Base-by-base conservation (phyloP, 2,888 invertebrate genomes). In the Melanchra persicariae region DNA sequence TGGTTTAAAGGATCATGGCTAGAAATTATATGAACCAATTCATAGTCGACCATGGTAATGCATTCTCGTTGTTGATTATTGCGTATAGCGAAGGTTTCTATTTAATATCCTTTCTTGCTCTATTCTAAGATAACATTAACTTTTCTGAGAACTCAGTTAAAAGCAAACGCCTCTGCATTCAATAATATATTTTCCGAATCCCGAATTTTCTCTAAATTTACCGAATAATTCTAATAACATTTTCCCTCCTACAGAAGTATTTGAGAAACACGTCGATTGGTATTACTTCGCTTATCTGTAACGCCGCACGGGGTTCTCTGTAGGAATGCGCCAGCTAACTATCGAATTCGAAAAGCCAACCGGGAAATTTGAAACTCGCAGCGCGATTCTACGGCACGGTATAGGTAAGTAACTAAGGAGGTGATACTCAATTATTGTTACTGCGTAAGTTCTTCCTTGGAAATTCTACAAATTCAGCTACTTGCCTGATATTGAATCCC, bases 241-340 rank as follows among this genome's bases (percentile, higher is more conserved):
- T 79, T 30, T 57, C 61, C 30, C 26, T 37, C 8, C 8, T 34
- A 12, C 24, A 24, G 37, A 52, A 54, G 66, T 74, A 74, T 74
- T 57, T n/a, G n/a, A 73, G 51, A 60, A 66, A 67, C 67, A 74
- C 57, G 74, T 62, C 49, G 45, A 54, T 59, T 15, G 62, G 49
- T 74, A 74, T 79, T 66, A 54, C 74, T 58, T 40, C 79, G 73
- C 83, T 82, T 74, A 73, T 74, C 80, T 71, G 66, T 59, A 70
- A 68, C 58, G 76, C 79, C 71, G 67, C 74, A 63, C 77, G 15
- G 34, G 24, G 58, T 70, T 40, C 75, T 60, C 74, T 52, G 71
- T 73, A 77, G 86, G 88, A 87, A 89, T 88, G 82, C 66, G 84
- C 79, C 71, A 86, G 81, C 83, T 86, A 87, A 86, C 87, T 87